phyloP scores from a whole-genome alignment of 2,797 vertebrate genomes.

The Hapalemur alaotrensis region DNA sequence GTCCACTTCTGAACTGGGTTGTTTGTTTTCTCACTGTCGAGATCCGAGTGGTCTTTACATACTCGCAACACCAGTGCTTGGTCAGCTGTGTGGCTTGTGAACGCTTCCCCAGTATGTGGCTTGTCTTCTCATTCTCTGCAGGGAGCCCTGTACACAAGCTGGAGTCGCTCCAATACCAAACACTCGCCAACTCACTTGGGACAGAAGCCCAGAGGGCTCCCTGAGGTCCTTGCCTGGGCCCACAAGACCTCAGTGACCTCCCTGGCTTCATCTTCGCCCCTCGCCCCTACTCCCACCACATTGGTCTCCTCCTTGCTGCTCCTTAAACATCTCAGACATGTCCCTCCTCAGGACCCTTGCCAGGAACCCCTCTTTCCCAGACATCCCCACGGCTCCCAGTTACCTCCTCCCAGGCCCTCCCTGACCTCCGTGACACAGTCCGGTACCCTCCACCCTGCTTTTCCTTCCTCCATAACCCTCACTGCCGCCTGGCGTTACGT shows the following conservation, averaged over 20 bases:
- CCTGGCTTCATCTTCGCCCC: background rate
- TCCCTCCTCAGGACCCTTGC: background rate
- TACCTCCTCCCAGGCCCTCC: background rate
- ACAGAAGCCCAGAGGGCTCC: fast-evolving
- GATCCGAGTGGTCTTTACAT: background rate
- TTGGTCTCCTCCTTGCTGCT: background rate
- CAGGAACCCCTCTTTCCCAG: background rate
- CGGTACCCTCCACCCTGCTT: fast-evolving
- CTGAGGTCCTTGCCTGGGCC: background rate
- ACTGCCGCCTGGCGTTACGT: fast-evolving
- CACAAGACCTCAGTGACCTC: background rate
- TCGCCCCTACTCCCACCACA: background rate
- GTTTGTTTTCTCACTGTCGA: background rate
- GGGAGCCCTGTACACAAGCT: background rate
- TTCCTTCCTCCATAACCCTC: background rate
- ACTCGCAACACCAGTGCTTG: fast-evolving
- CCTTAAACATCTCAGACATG: background rate
- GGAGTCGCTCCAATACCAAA: background rate
- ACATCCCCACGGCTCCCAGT: background rate
- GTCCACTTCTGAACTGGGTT: background rate
- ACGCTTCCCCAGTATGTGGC: no score
- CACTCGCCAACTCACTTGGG: no score
- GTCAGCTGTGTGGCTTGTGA: background rate
- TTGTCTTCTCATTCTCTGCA: background rate
- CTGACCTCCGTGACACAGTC: fast-evolving